Evolutionary conservation across 2,797 vertebrate species (phyloP).

Genomic region (Mus minutoides): DNA sequence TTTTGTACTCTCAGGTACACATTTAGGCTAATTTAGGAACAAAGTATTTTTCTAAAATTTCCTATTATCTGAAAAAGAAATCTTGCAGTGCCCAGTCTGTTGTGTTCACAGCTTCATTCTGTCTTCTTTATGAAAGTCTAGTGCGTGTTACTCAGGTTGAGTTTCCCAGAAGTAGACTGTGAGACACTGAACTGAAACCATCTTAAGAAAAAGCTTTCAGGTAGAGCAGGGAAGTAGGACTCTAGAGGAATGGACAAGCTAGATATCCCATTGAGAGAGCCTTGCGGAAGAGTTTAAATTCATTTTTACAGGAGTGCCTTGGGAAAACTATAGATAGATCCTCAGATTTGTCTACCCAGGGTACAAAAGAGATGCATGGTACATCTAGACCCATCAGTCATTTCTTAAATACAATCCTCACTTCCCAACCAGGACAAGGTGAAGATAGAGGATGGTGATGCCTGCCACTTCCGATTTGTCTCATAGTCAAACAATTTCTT

Average conservation of each 20-base stretch:
- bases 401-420: not conserved
- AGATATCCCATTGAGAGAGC: no score
- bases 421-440: not conserved
- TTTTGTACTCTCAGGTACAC: not conserved
- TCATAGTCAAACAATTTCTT: not conserved
- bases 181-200: not conserved
- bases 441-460: not conserved
- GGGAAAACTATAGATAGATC: not conserved
- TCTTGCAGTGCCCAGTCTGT: not conserved
- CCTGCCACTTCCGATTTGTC: not conserved
- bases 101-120: not conserved
- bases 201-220: not conserved
- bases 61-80: no score
- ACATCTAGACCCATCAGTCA: no score
- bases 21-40: not conserved
- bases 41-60: not conserved
- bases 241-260: not conserved
- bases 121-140: not conserved
- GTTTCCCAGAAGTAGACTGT: not conserved
- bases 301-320: not conserved
- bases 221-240: not conserved
- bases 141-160: not conserved
- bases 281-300: not conserved
- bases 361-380: accelerated
- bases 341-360: not conserved